A percentile compares a stretch with the other conserved stretches of the same genome.
phyloP scores from a whole-genome alignment of 92 coral and sea anemone species.

The Parazoanthus atlanticus region DNA sequence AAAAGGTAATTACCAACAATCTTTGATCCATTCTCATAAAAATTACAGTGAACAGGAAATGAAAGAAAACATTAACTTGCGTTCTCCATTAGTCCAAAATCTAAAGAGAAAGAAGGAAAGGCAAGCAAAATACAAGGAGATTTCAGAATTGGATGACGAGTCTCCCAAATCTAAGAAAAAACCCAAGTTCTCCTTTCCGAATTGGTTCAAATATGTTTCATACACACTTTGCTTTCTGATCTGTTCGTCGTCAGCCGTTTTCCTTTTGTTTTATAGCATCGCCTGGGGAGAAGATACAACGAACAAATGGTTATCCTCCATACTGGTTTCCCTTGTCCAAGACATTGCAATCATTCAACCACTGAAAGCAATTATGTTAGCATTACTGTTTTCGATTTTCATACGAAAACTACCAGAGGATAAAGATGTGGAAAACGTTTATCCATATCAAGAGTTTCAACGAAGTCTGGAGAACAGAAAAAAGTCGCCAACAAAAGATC shows the following conservation, averaged over 20 bases:
- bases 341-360: conserved; percentile 73
- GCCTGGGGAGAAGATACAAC: conserved; percentile 72
- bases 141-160: background rate
- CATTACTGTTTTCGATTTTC: conserved; percentile 50
- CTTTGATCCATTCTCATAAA: background rate
- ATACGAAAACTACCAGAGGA: conserved; percentile 55
- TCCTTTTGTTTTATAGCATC: conserved; percentile 81
- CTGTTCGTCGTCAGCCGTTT: conserved; percentile 49
- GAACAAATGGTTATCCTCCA: conserved; percentile 71
- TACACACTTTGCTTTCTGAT: conserved; percentile 59
- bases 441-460: background rate
- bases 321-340: conserved; percentile 73
- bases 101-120: background rate
- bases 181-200: conserved; percentile 44
- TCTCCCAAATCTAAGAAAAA: background rate
- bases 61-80: background rate
- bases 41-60: background rate
- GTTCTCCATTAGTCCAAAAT: background rate
- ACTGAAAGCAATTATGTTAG: conserved; percentile 53
- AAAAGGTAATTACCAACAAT: background rate
- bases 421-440: background rate
- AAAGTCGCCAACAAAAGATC: background rate
- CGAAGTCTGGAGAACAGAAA: background rate
- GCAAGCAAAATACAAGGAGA: background rate
- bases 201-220: conserved; percentile 69